phyloP scores from a whole-genome alignment of 2,888 invertebrate species.

The Diarsia rubi region DNA sequence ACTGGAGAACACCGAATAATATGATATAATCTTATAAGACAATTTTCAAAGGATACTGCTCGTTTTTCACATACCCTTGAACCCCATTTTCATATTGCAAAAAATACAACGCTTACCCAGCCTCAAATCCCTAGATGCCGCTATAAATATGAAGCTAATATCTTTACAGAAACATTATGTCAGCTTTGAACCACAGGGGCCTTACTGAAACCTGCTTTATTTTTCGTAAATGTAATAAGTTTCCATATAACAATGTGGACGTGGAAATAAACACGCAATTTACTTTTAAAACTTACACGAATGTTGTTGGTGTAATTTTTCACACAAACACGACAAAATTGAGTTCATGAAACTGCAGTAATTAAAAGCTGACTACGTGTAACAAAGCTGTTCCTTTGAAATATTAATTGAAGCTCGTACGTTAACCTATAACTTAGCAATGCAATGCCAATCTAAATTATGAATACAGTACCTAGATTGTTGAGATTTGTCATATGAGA shows the following conservation, averaged over 20 bases:
- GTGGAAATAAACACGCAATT: slow-evolving; percentile 45
- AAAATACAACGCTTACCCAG: slow-evolving; percentile 37
- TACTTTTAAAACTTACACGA: slow-evolving; percentile 27
- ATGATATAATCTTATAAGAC: background rate
- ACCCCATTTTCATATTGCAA: slow-evolving; percentile 36
- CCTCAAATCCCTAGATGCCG: slow-evolving; percentile 41
- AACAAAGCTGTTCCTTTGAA: slow-evolving; percentile 31
- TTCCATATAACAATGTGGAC: slow-evolving; percentile 43
- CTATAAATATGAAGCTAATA: slow-evolving; percentile 58
- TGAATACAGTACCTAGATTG: background rate
- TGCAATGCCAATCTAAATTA: background rate
- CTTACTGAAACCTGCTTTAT: slow-evolving; percentile 46
- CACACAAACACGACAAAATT: slow-evolving; percentile 34
- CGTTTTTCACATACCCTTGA: slow-evolving; percentile 27
- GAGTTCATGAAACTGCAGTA: slow-evolving; percentile 42
- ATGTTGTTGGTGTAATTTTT: slow-evolving; percentile 36
- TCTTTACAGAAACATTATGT: slow-evolving; percentile 49
- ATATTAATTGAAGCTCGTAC: slow-evolving; percentile 20
- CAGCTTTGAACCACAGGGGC: slow-evolving; percentile 42
- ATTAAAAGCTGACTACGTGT: slow-evolving; percentile 29
- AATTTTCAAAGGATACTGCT: slow-evolving; percentile 11
- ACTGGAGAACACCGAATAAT: background rate
- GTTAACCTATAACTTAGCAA: background rate
- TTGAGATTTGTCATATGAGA: background rate
- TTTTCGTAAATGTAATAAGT: slow-evolving; percentile 40